phyloP scores from a whole-genome alignment of 2,888 invertebrate genomes.

The Idaea dimidiata region DNA sequence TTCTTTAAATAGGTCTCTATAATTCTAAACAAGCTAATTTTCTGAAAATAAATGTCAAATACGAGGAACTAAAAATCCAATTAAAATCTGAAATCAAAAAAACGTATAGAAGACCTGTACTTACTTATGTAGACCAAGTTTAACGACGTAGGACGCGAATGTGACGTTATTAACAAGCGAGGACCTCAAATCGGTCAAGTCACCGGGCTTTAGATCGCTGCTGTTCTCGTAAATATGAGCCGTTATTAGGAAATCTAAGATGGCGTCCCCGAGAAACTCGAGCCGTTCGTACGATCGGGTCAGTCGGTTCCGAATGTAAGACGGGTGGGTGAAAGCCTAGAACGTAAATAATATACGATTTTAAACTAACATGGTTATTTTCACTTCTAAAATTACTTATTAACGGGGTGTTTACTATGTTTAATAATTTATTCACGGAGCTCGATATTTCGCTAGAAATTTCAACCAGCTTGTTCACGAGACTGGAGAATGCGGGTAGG shows the following conservation, averaged over 20 bases:
- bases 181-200: slow-evolving; percentile 95
- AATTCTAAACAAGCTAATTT: too few species aligned
- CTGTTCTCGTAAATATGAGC: slow-evolving; percentile 91
- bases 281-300: slow-evolving; percentile 94
- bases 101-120: slow-evolving; percentile 41
- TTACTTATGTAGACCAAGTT: slow-evolving; percentile 90
- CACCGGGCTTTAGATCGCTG: slow-evolving; percentile 86
- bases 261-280: slow-evolving; percentile 96
- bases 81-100: slow-evolving; percentile 55
- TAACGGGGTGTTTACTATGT: too few species aligned
- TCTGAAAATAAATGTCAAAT: too few species aligned
- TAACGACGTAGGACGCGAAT: slow-evolving; percentile 93
- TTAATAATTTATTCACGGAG: too few species aligned
- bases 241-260: slow-evolving; percentile 94
- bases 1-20: too few species aligned
- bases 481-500: too few species aligned
- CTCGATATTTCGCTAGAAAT: too few species aligned
- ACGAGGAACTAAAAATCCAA: too few species aligned
- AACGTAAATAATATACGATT: too few species aligned
- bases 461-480: too few species aligned
- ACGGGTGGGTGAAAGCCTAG: slow-evolving; percentile 95
- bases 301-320: slow-evolving; percentile 88
- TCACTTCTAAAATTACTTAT: too few species aligned
- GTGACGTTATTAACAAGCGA: slow-evolving; percentile 98
- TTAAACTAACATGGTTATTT: too few species aligned